Evolutionary conservation across 92 coral and sea anemone species (phyloP), one percentile per base, ranked within the genome.

Genomic region (Chrysogorgia sp.): DNA sequence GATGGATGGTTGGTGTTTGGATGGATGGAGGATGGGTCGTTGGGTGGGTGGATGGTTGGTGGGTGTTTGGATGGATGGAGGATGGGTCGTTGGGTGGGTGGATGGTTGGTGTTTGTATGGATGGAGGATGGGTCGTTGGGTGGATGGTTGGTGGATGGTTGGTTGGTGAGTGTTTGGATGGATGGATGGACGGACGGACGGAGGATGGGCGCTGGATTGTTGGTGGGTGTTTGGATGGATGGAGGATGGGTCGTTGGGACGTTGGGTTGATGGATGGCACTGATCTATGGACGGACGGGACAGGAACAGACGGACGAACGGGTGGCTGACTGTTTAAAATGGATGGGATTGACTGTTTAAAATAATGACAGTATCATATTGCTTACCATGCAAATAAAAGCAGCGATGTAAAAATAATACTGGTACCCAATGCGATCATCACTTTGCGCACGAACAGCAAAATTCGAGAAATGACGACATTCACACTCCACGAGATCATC

Each of bases 301-400:
- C n/a, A n/a, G n/a, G n/a, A n/a, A n/a, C n/a, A n/a, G n/a, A n/a
- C n/a, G n/a, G n/a, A n/a, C n/a, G n/a, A n/a, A n/a, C n/a, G n/a
- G n/a, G n/a, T n/a, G n/a, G n/a, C n/a, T n/a, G n/a, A n/a, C n/a
- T n/a, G n/a, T n/a, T n/a, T 43, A 8, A 17, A 43, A 43, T 17
- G 10, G 17, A 43, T 43, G 50, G 50, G 50, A 8, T 43, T 61
- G 32, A 61, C 1, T 20, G 5, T 12, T n/a, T 8, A 24, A 31
- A 6, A 61, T 24, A 6, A 61, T 61, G n/a, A 22, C 12, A 29
- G 1, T 28, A 49, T 6, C 59, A 55, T 32, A 26, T 22, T 3
- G 82, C 97, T 86, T 50, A 92, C 96, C 96, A 93, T 75, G 83
- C 97, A 93, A 12, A 93, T 91, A 66, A 92, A 92, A 60, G 91